Base-by-base conservation (phyloP, 2,888 invertebrate species). In the Drosophila paucipuncta region DNA sequence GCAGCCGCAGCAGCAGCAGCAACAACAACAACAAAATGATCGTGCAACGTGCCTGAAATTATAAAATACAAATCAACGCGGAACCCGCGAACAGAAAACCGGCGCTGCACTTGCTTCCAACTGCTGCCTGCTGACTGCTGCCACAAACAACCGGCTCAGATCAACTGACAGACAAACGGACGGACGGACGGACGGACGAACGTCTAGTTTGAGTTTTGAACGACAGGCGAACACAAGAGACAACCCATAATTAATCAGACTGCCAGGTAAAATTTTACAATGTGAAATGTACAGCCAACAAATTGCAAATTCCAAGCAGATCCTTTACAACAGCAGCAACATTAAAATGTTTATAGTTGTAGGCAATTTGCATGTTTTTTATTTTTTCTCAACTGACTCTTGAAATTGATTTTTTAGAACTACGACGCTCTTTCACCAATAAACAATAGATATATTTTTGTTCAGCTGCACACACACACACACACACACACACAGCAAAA, bases 191-290 rank as follows among this genome's bases (percentile, higher is more conserved):
- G 35, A 11, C 28, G 55, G 64, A 59, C 64, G 22, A 76, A 68
- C 58, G 83, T 76, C 84, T 84, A 90, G 90, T 88, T 89, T 82
- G 90, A 79, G 88, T 76, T 85, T 87, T 85, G 85, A 85, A 80
- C 90, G 81, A 77, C 83, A 83, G 71, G 72, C 80, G 76, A 82
- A 72, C 80, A 80, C 83, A 76, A 65, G 84, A 66, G 84, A 87
- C 89, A 85, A 85, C 83, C 90, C 87, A 86, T 86, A 86, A 86
- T 86, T 86, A 89, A 85, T 85, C 85, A 90, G 87, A 74, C 72
- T 33, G 57, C 63, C 65, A 57, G 64, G 58, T 63, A 72, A 63
- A 64, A 76, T 68, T 62, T 61, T 67, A 72, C 73, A 75, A 75
- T 54, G 61, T 70, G 55, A 76, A 77, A 73, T 77, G 73, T 80